A percentile compares a stretch with the other conserved stretches of the same genome.
Conservation (phyloP, 1,140 invertebrate genomes). For the Anthonomus grandis region DNA sequence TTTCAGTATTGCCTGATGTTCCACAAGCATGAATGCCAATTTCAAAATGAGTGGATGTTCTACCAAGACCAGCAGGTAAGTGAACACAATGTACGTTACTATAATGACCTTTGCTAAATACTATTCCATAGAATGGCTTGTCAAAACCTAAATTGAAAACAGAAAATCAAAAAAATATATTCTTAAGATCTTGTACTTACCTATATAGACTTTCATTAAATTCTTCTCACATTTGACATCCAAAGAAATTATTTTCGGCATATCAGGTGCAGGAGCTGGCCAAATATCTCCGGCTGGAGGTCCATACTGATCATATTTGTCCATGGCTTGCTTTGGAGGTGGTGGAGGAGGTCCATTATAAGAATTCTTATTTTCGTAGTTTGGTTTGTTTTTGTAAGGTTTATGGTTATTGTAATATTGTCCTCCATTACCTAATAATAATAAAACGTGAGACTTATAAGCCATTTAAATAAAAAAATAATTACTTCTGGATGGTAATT, state of each 20-base stretch:
- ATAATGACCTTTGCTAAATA: constrained; percentile 90
- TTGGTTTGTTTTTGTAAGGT: constrained; percentile 37
- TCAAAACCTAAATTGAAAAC: constrained; percentile 76
- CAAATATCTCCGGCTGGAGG: constrained; percentile 64
- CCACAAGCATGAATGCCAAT: constrained; percentile 88
- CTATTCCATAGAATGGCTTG: constrained; percentile 91
- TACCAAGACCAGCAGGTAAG: constrained; percentile 80
- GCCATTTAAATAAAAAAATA: not conserved
- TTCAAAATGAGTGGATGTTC: constrained; percentile 84
- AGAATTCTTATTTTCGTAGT: constrained; percentile 51
- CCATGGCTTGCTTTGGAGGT: constrained; percentile 56
- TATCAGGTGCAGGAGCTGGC: constrained; percentile 75
- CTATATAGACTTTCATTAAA: constrained; percentile 87
- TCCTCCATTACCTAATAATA: constrained; percentile 26
- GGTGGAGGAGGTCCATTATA: constrained; percentile 67
- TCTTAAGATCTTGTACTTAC: constrained; percentile 5
- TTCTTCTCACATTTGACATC: constrained; percentile 95
- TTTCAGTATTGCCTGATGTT: constrained; percentile 85
- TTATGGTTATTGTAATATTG: constrained; percentile 48
- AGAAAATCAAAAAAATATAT: too few species aligned
- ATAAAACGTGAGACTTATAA: not conserved
- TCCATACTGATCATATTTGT: constrained; percentile 52
- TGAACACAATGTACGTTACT: constrained; percentile 90
- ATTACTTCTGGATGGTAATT: constrained; percentile 13
- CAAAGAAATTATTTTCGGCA: constrained; percentile 86